Evolutionary conservation across 92 coral and sea anemone genomes (phyloP).

Genomic region (Heteractis magnifica): DNA sequence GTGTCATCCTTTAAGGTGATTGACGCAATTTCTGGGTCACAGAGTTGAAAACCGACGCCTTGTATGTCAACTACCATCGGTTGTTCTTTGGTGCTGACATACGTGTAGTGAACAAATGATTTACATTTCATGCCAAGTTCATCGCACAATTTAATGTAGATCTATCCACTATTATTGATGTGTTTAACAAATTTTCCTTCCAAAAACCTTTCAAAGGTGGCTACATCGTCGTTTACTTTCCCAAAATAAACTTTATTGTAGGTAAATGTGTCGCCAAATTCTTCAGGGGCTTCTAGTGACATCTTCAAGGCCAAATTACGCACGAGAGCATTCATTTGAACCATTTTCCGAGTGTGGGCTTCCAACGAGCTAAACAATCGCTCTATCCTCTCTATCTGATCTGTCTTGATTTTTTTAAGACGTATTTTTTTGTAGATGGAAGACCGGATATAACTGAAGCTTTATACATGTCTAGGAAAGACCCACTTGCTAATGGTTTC

Average conservation of each 20-base stretch:
- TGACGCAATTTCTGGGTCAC: conserved; percentile 24
- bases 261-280: conserved; percentile 49
- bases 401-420: conserved; percentile 48
- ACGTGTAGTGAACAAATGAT: conserved; percentile 43
- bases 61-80: conserved; percentile 54
- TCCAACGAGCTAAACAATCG: conserved; percentile 41
- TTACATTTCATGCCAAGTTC: conserved; percentile 41
- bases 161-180: not conserved
- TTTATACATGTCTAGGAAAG: conserved; percentile 48
- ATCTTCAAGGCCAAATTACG: conserved; percentile 57
- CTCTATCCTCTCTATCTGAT: conserved; percentile 26
- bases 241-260: conserved; percentile 61
- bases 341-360: conserved; percentile 58
- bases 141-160: too few species aligned
- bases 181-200: conserved; percentile 55
- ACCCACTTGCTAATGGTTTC: conserved; percentile 50
- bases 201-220: conserved; percentile 42
- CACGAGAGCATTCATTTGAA: conserved; percentile 3
- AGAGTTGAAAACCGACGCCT: conserved; percentile 34
- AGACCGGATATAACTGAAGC: conserved; percentile 35
- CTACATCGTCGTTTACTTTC: conserved; percentile 38
- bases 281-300: conserved; percentile 27
- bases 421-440: conserved; percentile 35
- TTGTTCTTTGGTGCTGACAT: conserved; percentile 33
- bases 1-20: too few species aligned